These are phyloP conservation scores for Varanus salvator DNA, from an alignment of 2,113 vertebrate genomes.

Conservation along the genomic window DNA sequence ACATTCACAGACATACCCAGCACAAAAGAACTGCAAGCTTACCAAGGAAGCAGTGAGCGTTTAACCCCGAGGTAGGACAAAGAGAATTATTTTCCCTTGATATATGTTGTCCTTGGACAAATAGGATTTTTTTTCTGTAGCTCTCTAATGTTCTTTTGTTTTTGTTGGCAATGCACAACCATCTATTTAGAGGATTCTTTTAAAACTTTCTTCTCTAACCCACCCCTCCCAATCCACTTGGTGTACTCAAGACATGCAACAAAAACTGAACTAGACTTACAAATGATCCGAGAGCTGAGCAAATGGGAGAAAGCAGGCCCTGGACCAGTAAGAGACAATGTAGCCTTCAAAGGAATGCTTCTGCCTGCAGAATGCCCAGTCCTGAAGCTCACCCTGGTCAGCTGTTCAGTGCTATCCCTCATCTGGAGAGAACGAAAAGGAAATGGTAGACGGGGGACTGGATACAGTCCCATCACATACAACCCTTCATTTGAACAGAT, in stretches of 20 bases:
- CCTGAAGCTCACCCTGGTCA: neutral
- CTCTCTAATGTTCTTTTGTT: constrained; percentile 42
- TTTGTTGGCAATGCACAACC: constrained; percentile 15
- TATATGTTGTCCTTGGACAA: constrained; percentile 61
- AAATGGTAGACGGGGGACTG: neutral
- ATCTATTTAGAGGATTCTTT: constrained; percentile 34
- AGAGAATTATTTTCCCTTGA: constrained; percentile 62
- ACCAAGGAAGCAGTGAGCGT: constrained; percentile 59
- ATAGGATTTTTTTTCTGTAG: constrained; percentile 32
- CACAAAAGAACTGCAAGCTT: constrained; percentile 80
- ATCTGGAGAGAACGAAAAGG: constrained; percentile 11
- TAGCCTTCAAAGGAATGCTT: neutral
- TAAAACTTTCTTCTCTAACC: constrained; percentile 18
- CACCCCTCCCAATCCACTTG: constrained; percentile 13
- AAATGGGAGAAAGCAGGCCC: neutral
- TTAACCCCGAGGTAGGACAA: constrained; percentile 75
- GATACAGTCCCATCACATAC: neutral
- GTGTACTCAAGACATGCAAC: constrained; percentile 37
- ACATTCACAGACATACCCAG: constrained; percentile 79
- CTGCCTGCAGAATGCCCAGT: neutral
- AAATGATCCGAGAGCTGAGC: neutral
- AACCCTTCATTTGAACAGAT: neutral
- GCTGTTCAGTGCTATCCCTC: neutral
- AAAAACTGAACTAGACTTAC: constrained; percentile 19
- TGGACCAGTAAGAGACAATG: neutral